Conservation (phyloP, 1,140 invertebrate species). For the Drosophila pandora region DNA sequence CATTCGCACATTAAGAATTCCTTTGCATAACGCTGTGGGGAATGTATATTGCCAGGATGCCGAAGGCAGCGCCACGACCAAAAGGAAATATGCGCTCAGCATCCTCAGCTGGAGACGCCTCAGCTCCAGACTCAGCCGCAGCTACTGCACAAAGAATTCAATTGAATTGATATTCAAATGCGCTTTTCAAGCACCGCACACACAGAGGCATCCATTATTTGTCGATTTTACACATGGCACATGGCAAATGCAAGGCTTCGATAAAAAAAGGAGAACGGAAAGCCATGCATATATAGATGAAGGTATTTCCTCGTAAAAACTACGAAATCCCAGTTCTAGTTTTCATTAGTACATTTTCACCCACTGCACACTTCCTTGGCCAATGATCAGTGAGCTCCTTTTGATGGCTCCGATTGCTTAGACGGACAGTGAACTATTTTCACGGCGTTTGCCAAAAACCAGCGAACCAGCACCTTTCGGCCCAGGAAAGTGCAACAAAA, state of each 20-base stretch:
- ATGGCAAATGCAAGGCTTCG: constrained; percentile 26
- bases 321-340: constrained; percentile 47
- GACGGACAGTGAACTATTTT: constrained; percentile 62
- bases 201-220: constrained; percentile 67
- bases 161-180: constrained; percentile 83
- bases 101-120: constrained; percentile 45
- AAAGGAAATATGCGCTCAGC: constrained; percentile 63
- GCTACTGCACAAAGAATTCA: constrained; percentile 76
- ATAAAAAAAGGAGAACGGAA: constrained; percentile 17
- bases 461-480: constrained; percentile 55
- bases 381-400: constrained; percentile 63
- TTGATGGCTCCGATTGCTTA: constrained; percentile 48
- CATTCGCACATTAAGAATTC: constrained; percentile 69
- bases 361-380: constrained; percentile 18
- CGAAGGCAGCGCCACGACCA: constrained; percentile 46
- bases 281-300: constrained; percentile 17
- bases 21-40: constrained; percentile 69
- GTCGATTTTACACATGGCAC: constrained; percentile 70
- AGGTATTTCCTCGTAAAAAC: constrained; percentile 19
- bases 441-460: constrained; percentile 66
- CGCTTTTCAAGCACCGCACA: constrained; percentile 63
- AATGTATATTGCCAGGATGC: constrained; percentile 72
- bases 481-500: constrained; percentile 49
- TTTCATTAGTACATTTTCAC: constrained; percentile 55
- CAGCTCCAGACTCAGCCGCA: constrained; percentile 33